phyloP scores from a whole-genome alignment of 2,888 invertebrate genomes.

The Nineta flava region DNA sequence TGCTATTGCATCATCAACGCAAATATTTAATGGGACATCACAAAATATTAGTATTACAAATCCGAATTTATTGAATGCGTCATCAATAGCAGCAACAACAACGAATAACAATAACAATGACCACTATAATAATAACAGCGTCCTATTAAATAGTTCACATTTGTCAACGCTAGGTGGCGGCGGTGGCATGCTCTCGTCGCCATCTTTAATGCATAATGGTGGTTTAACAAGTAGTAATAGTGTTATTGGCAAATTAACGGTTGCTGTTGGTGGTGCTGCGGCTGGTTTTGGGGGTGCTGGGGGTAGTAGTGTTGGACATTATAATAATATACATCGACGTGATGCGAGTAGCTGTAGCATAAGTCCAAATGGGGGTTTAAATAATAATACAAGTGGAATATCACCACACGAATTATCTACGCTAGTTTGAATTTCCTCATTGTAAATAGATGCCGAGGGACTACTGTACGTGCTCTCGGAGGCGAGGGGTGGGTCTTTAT shows the following conservation, averaged over 20 bases:
- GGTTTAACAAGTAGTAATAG: slow-evolving; percentile 27
- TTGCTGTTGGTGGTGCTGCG: slow-evolving; percentile 21
- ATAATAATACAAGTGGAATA: slow-evolving; percentile 46
- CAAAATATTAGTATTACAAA: slow-evolving; percentile 14
- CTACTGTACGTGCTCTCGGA: too few relatives aligned
- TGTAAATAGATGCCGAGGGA: neutral
- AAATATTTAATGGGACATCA: neutral
- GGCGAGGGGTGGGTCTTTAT: too few relatives aligned
- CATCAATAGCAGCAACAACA: slow-evolving; percentile 11
- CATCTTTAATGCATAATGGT: slow-evolving; percentile 22
- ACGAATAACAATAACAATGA: slow-evolving; percentile 11
- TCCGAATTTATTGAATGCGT: slow-evolving; percentile 13
- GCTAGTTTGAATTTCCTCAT: slow-evolving; percentile 41
- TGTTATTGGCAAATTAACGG: slow-evolving; percentile 4
- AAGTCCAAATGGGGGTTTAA: slow-evolving; percentile 37
- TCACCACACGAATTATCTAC: slow-evolving; percentile 54
- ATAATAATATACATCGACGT: slow-evolving; percentile 19
- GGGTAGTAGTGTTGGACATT: too few relatives aligned
- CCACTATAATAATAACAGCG: slow-evolving; percentile 9
- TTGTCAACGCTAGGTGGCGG: slow-evolving; percentile 2
- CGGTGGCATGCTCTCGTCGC: neutral
- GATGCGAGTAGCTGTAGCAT: slow-evolving; percentile 41
- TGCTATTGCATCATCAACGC: slow-evolving; percentile 6
- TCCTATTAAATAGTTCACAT: slow-evolving; percentile 23
- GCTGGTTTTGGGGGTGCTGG: slow-evolving; percentile 13